Conservation (phyloP, 2,888 invertebrate species). For the Halictus ligatus region DNA sequence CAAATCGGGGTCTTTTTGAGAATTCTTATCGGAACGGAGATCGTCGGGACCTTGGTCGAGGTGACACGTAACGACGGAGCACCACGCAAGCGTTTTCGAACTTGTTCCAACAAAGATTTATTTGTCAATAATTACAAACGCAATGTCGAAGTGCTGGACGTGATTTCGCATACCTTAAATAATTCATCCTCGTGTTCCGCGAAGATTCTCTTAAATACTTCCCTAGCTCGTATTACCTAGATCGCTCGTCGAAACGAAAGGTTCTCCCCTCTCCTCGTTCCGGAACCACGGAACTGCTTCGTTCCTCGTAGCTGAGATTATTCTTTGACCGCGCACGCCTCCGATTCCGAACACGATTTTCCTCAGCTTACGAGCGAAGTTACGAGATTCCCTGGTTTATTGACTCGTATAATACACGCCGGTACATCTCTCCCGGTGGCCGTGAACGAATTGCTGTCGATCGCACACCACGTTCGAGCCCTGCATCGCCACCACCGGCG, state of each 20-base stretch:
- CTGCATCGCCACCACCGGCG: slow-evolving; percentile 22
- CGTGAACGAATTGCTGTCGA: slow-evolving; percentile 8
- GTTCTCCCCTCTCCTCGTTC: neutral
- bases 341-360: slow-evolving; percentile 2
- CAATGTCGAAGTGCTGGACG: slow-evolving; percentile 11
- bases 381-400: slow-evolving; percentile 30
- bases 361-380: slow-evolving; percentile 1
- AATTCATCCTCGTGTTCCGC: neutral
- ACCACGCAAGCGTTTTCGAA: neutral
- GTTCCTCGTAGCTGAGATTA: slow-evolving; percentile 25
- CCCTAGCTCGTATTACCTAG: neutral
- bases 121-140: slow-evolving; percentile 22
- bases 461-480: slow-evolving; percentile 10
- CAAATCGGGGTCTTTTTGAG: neutral
- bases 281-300: slow-evolving; percentile 32
- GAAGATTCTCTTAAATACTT: neutral
- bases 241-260: neutral
- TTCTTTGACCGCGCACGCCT: slow-evolving; percentile 25
- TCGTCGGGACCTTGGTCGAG: neutral
- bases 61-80: slow-evolving; percentile 8
- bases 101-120: slow-evolving; percentile 18
- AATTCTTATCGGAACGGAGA: neutral
- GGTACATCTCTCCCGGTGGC: slow-evolving; percentile 16
- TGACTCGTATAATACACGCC: slow-evolving; percentile 24
- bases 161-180: slow-evolving; percentile 13